Evolutionary conservation across 2,888 invertebrate species (phyloP), one percentile per base, ranked within the genome.

Genomic region (Ophraella communa): DNA sequence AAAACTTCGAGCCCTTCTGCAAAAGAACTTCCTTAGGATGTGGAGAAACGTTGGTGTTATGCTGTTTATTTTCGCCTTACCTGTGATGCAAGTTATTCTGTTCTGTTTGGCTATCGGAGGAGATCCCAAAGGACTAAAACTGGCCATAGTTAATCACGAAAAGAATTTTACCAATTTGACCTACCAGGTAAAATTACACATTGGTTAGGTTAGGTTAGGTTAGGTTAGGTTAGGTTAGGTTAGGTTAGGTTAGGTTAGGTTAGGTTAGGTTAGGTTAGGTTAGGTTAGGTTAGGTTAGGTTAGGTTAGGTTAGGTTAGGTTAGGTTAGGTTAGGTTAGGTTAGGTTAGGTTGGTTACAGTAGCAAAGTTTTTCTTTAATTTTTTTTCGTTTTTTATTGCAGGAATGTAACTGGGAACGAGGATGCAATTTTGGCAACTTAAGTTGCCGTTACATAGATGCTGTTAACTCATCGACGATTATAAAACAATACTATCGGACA

Each of bases 1-100:
- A 44, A 94, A 94, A 84, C 91, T 94, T 75, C 89, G 89, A 76
- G 95, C 95, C 0, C 82, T 95, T 52, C 86, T 95, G 69, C 90
- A 91, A 78, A 95, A 95, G 85, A 95, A 95, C 83, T 94, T 95
- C 85, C 84, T 95, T 54, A 86, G 93, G 30, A 94, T 95, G 93
- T 94, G 94, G 94, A 86, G 95, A 53, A 95, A 95, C 82, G 93
- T 95, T 66, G 94, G 94, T 45, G 93, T 96, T 67, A 93, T 96
- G 91, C 84, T 95, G 77, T 96, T 96, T 83, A 94, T 96, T 77
- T 96, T 96, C 81, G 93, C 94, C 33, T 83, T 96, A 75, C 96
- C 96, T n/a, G 93, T 77, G 18, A 91, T 96, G 89, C 95, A 96
- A 84, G 95, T 96, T 66, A 93, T 95, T 62, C 88, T 96, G 63